phyloP scores from a whole-genome alignment of 2,888 invertebrate species.

The Artemia sinica region DNA sequence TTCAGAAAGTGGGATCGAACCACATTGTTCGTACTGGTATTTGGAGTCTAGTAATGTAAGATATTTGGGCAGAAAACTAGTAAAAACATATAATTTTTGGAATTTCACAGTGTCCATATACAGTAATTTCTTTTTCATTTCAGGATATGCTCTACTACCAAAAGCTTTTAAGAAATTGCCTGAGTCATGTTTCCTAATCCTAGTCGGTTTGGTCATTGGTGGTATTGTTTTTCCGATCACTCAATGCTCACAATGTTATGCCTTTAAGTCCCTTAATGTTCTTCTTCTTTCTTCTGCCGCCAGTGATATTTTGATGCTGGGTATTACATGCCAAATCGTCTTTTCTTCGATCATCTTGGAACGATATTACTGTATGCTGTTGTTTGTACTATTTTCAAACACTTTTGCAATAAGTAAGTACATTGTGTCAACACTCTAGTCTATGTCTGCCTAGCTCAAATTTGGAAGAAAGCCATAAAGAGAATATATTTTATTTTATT shows the following conservation, averaged over 20 bases:
- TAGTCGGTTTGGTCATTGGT: neutral
- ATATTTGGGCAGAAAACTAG: too few species aligned
- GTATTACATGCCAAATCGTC: slow-evolving; percentile 38
- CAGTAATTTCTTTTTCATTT: neutral
- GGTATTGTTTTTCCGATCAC: slow-evolving; percentile 23
- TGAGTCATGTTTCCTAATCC: neutral
- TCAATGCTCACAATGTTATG: slow-evolving; percentile 26
- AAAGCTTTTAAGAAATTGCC: neutral
- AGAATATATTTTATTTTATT: too few species aligned
- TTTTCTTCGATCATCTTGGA: slow-evolving; percentile 40
- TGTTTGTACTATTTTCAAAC: slow-evolving; percentile 35
- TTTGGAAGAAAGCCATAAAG: too few species aligned
- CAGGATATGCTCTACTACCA: neutral
- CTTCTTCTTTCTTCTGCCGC: slow-evolving; percentile 38
- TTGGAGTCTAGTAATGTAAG: too few species aligned
- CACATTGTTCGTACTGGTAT: too few species aligned
- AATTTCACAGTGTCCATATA: too few species aligned
- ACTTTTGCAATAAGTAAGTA: slow-evolving; percentile 31
- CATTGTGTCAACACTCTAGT: too few species aligned
- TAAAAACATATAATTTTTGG: too few species aligned
- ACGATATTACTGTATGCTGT: slow-evolving; percentile 36
- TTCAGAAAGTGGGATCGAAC: too few species aligned
- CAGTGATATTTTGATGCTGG: slow-evolving; percentile 41
- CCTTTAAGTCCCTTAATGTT: slow-evolving; percentile 34
- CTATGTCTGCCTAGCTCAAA: too few species aligned